Percentiles rank a stretch among this genome's conserved stretches.
phyloP scores from a whole-genome alignment of 2,888 invertebrate species.

The Lasioglossum marginatum region DNA sequence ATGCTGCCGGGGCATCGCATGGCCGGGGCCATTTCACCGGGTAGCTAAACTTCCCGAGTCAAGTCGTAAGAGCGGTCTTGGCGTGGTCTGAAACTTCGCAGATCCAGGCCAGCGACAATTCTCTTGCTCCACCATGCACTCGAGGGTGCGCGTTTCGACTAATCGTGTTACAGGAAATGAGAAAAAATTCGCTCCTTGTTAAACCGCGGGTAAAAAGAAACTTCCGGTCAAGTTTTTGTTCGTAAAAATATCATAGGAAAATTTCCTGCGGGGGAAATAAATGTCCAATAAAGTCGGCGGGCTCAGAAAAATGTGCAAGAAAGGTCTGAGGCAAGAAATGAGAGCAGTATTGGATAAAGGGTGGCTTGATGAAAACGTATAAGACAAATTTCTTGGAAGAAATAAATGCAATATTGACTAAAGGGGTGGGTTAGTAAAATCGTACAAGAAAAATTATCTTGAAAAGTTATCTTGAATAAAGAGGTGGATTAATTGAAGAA shows the following conservation, averaged over 20 bases:
- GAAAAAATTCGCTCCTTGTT: background rate
- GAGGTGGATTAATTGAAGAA: background rate
- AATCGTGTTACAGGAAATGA: background rate
- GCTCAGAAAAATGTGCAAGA: background rate
- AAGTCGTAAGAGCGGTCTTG: conserved; percentile 57
- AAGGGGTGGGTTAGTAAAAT: background rate
- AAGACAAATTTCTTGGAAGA: background rate
- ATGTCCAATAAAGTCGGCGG: background rate
- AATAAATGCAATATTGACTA: background rate
- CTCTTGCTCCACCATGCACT: conserved; percentile 22
- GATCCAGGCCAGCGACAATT: conserved; percentile 65
- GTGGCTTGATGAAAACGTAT: background rate
- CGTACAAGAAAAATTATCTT: background rate
- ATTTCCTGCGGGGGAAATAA: background rate
- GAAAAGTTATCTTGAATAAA: background rate
- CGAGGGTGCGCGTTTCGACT: conserved; percentile 5
- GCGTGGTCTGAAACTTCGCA: conserved; percentile 60
- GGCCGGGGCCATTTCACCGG: conserved; percentile 54
- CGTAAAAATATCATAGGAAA: background rate
- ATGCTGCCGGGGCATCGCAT: conserved; percentile 54
- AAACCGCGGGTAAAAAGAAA: background rate
- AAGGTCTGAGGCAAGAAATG: background rate
- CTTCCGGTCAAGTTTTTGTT: background rate
- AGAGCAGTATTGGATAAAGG: background rate
- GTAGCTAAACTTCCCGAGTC: conserved; percentile 58